Evolutionary conservation across 2,113 vertebrate genomes (phyloP).

Genomic region (Xenopus tropicalis): UCB_Xtro_10.0 CM004443.2:179719501-179720000

Average conservation of each 20-base stretch:
- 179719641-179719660: conserved; percentile 64
- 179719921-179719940: background rate
- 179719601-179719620: conserved; percentile 67
- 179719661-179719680: conserved; percentile 61
- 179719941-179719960: no score
- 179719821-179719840: conserved; percentile 50
- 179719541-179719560: conserved; percentile 74
- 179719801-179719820: conserved; percentile 62
- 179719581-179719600: conserved; percentile 67
- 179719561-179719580: conserved; percentile 66
- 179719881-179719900: conserved; percentile 16
- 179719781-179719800: conserved; percentile 72
- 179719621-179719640: conserved; percentile 66
- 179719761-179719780: conserved; percentile 80
- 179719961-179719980: no score
- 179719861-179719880: conserved; percentile 3
- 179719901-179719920: background rate
- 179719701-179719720: conserved; percentile 79
- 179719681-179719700: conserved; percentile 79
- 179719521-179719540: conserved; percentile 70
- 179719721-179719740: conserved; percentile 81
- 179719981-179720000: no score
- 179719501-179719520: conserved; percentile 73
- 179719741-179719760: conserved; percentile 80
- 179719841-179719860: conserved; percentile 33